A percentile compares a stretch with the other conserved stretches of the same genome.
These are phyloP conservation scores for Phodopus roborovskii DNA, from an alignment of 2,113 vertebrate species.

Conservation along the genomic window DNA sequence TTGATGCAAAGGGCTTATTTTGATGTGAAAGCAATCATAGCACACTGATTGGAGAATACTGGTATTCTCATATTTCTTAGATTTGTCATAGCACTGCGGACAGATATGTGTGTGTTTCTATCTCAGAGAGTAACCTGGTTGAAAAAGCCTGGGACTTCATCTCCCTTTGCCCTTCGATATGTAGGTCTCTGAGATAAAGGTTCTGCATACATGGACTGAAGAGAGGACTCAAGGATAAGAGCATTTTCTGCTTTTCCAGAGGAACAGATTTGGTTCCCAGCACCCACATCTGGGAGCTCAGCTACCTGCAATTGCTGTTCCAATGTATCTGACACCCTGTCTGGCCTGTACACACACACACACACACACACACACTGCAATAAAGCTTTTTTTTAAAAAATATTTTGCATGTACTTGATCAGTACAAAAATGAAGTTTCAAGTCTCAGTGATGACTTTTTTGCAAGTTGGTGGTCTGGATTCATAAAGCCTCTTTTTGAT, in stretches of 20 bases:
- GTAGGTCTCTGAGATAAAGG: not conserved
- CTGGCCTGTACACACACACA: not conserved
- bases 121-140: not conserved
- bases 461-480: conserved; percentile 11
- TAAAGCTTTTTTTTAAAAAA: not conserved
- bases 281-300: not conserved
- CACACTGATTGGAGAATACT: not conserved
- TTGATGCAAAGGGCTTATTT: conserved; percentile 4
- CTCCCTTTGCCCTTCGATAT: not conserved
- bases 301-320: not conserved
- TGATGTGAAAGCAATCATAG: not conserved
- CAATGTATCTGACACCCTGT: not conserved
- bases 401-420: not conserved
- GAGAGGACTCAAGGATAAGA: not conserved
- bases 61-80: not conserved
- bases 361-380: not conserved
- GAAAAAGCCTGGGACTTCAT: not conserved
- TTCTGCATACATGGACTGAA: too few relatives aligned
- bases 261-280: not conserved
- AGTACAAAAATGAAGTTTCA: conserved; percentile 36
- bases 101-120: not conserved
- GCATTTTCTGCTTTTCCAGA: not conserved
- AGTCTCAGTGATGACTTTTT: not conserved
- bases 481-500: not conserved
- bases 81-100: not conserved